These are phyloP conservation scores for Acleris sparsana DNA, from an alignment of 2,888 invertebrate species.

Conservation along the genomic window DNA sequence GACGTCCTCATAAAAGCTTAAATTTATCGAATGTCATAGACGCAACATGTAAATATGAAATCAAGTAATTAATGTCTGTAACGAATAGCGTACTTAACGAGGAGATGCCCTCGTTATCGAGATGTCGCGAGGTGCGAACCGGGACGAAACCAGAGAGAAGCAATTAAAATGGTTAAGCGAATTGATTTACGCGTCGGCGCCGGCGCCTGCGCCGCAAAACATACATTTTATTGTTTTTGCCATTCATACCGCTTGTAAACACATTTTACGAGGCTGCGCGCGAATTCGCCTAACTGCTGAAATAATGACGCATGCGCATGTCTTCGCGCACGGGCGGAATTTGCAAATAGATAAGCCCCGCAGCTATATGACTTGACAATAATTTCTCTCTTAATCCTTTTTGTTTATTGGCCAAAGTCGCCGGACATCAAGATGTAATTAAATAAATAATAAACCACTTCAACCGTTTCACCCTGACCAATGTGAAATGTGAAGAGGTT, in stretches of 20 bases:
- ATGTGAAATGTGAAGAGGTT: no score
- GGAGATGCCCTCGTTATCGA: constrained; percentile 53
- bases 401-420: no score
- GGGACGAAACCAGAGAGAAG: constrained; percentile 57
- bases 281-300: constrained; percentile 27
- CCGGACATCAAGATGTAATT: no score
- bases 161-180: constrained; percentile 57
- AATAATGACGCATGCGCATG: constrained; percentile 25
- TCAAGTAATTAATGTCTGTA: constrained; percentile 55
- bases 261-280: constrained; percentile 46
- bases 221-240: constrained; percentile 47
- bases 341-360: not conserved
- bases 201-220: constrained; percentile 39
- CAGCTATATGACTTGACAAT: not conserved
- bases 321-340: constrained; percentile 4
- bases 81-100: constrained; percentile 58
- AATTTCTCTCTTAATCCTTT: no score
- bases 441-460: no score
- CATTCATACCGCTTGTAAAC: constrained; percentile 50
- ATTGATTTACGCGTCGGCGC: constrained; percentile 55
- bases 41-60: constrained; percentile 38
- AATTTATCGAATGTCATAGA: constrained; percentile 43
- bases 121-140: constrained; percentile 59
- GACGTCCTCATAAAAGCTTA: constrained; percentile 16
- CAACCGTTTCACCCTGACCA: no score